Percentiles rank a stretch among this genome's conserved stretches.
Evolutionary conservation across 2,113 vertebrate species (phyloP).

Genomic region (Pterophyllum scalare): DNA sequence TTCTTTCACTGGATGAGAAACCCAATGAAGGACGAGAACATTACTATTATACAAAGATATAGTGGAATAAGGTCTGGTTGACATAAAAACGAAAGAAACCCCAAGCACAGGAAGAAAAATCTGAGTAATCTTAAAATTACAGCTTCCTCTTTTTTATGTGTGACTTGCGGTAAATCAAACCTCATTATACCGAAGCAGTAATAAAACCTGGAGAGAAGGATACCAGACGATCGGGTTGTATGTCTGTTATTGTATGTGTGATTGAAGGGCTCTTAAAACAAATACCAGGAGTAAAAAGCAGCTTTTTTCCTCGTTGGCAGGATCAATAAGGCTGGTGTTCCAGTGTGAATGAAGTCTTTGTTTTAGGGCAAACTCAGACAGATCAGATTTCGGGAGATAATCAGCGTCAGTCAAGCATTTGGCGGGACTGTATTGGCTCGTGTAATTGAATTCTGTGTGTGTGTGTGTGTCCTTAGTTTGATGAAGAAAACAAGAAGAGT

Average conservation of each 20-base stretch:
- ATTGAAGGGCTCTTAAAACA: neutral
- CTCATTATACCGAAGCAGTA: neutral
- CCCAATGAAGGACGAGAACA: neutral
- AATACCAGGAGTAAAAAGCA: neutral
- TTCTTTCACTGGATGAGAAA: neutral
- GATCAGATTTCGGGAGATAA: conserved; percentile 62
- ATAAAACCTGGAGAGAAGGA: neutral
- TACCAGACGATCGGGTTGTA: neutral
- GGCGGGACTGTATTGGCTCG: conserved; percentile 8
- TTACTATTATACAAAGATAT: neutral
- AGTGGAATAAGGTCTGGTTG: neutral
- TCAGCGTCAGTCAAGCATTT: conserved; percentile 49
- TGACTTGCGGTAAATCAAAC: neutral
- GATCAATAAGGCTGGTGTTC: conserved; percentile 28
- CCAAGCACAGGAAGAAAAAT: neutral
- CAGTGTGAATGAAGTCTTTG: conserved; percentile 62
- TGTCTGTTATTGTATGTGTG: neutral
- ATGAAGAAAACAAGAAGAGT: conserved; percentile 7
- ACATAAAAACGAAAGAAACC: neutral
- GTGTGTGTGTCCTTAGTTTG: neutral
- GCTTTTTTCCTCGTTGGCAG: conserved; percentile 1
- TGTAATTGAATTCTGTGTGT: conserved; percentile 25
- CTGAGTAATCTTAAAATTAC: neutral
- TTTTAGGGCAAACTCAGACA: conserved; percentile 54
- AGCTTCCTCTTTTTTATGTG: neutral